Conservation (phyloP, 1,140 invertebrate species). For the Mercenaria mercenaria region DNA sequence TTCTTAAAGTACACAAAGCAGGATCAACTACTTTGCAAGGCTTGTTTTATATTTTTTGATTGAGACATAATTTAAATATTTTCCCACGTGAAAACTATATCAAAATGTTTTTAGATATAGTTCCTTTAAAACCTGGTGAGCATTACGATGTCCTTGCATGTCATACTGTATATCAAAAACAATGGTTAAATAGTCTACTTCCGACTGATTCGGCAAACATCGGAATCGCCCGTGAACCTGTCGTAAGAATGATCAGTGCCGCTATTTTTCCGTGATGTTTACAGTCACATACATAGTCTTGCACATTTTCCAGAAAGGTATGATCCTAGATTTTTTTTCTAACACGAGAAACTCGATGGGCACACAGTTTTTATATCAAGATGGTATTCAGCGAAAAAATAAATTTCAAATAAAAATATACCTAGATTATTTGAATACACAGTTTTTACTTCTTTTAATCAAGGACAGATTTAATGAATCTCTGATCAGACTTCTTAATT, state of each 20-base stretch:
- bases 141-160: no score
- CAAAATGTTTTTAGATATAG: no score
- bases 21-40: constrained; percentile 87
- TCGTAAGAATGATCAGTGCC: constrained; percentile 67
- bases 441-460: constrained; percentile 87
- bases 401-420: constrained; percentile 16
- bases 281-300: constrained; percentile 18
- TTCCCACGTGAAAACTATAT: no score
- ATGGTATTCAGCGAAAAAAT: background rate
- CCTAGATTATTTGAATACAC: constrained; percentile 38
- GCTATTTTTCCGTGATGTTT: constrained; percentile 66
- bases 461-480: constrained; percentile 87
- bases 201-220: constrained; percentile 69
- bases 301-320: background rate
- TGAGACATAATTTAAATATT: constrained; percentile 87
- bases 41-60: constrained; percentile 86
- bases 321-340: background rate
- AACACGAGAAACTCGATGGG: constrained; percentile 32
- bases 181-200: no score
- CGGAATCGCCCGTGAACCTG: constrained; percentile 71
- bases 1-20: constrained; percentile 85
- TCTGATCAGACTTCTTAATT: constrained; percentile 86
- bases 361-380: background rate
- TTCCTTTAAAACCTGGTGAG: no score
- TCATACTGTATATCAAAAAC: no score